Base-by-base conservation (phyloP, 35 echinoderm and acorn worm species). In the Nesometra sesokonis region DNA sequence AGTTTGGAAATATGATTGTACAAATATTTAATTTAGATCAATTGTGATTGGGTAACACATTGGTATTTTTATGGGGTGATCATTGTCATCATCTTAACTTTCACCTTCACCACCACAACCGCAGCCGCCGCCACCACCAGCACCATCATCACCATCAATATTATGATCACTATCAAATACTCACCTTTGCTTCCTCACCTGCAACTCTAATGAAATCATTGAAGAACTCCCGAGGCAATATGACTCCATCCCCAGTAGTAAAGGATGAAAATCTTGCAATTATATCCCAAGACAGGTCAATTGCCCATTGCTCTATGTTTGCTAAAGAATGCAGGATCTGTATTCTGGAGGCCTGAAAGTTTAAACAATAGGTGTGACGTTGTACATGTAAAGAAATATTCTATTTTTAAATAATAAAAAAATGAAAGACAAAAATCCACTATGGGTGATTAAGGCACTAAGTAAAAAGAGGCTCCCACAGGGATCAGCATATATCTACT, bases 261-360 rank as follows among this genome's bases (percentile, higher is more conserved):
- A 43, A 33, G 13, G 82, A 57, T 38, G 91, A 86, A 77, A 97
- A 97, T 30, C 94, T 85, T 31, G 94, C 94, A 80, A 97, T 93
- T 30, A 97, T 89, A 80, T 97, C 94, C 94, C 94, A 97, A 15
- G 94, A 89, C 33, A 97, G 88, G 35, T 97, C 94, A 35, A 97
- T 91, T 15, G 94, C 94, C 94, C 94, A 97, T 46, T 97, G 94
- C 80, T 97, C 94, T 32, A 97, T 97, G 37, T 97, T 97, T 57
- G 94, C 94, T 83, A 97, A 57, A 32, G 94, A 97, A 77, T 97
- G 94, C 27, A 97, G 86, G 0, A 89, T 86, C 77, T 89, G 89
- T 47, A 93, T 89, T 57, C 94, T 82, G 76, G 89, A 93, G 37
- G 88, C 91, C 94, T 97, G 37, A 34, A 79, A 67, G 32, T n/a